These are phyloP conservation scores for Uloborus plumipes DNA, from an alignment of 2,888 invertebrate species.

Conservation along the genomic window DNA sequence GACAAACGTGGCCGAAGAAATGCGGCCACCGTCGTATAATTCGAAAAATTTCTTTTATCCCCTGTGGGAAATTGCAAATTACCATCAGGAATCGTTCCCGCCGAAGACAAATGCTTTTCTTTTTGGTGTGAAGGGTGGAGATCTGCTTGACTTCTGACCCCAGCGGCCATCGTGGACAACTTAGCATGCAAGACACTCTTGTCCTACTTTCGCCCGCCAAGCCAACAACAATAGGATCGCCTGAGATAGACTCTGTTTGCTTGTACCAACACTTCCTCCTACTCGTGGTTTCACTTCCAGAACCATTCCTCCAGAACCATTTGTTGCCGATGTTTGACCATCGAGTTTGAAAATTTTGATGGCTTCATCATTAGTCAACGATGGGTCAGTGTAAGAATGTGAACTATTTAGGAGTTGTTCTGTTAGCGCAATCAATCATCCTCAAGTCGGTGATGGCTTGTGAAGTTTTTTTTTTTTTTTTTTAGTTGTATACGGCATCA, in stretches of 20 bases:
- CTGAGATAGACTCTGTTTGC: slow-evolving; percentile 15
- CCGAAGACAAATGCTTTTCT: slow-evolving; percentile 44
- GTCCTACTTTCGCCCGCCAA: slow-evolving; percentile 48
- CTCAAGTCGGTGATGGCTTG: too few relatives aligned
- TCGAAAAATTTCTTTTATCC: slow-evolving; percentile 10
- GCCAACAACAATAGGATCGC: slow-evolving; percentile 40
- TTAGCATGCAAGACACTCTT: slow-evolving; percentile 46
- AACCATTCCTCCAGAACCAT: too few relatives aligned
- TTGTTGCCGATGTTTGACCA: too few relatives aligned
- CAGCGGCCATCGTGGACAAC: slow-evolving; percentile 19
- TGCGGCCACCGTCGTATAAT: slow-evolving; percentile 18
- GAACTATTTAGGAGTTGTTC: too few relatives aligned
- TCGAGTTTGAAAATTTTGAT: too few relatives aligned
- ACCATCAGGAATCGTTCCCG: slow-evolving; percentile 35
- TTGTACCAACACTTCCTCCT: slow-evolving; percentile 46
- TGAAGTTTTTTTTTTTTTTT: too few relatives aligned
- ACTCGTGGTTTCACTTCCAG: slow-evolving; percentile 10
- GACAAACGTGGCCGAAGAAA: background rate
- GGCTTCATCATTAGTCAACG: too few relatives aligned
- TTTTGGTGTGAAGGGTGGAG: slow-evolving; percentile 50
- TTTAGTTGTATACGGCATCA: too few relatives aligned
- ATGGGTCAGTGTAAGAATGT: too few relatives aligned
- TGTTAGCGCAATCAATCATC: too few relatives aligned
- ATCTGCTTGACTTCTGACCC: slow-evolving; percentile 57
- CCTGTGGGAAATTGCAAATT: slow-evolving; percentile 35